These are phyloP conservation scores for Drosophila nr. medialis DNA, from an alignment of 2,888 invertebrate species.

Conservation along the genomic window DNA sequence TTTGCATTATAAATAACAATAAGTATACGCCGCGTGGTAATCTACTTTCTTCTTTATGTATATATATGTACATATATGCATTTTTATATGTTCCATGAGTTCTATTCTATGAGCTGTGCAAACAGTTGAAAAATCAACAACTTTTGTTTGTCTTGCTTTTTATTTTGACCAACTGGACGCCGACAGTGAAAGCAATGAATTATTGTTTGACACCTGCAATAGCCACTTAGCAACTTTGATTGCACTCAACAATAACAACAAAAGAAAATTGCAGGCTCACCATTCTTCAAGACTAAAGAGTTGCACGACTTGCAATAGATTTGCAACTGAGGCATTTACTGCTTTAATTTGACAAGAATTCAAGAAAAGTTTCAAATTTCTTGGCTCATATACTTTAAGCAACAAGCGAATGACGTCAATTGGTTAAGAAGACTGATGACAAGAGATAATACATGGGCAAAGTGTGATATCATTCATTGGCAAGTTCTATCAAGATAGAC, in stretches of 20 bases:
- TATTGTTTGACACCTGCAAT: conserved; percentile 31
- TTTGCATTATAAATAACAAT: conserved; percentile 51
- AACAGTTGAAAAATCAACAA: not conserved
- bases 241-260: not conserved
- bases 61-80: not conserved
- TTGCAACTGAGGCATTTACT: not conserved
- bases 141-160: conserved; percentile 10
- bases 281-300: not conserved
- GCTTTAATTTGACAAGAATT: not conserved
- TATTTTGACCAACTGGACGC: conserved; percentile 25
- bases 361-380: not conserved
- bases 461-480: conserved; percentile 31
- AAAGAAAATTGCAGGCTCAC: not conserved
- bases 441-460: not conserved
- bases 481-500: not conserved
- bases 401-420: conserved; percentile 21
- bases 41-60: not conserved
- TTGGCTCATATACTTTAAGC: not conserved
- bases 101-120: not conserved
- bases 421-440: not conserved
- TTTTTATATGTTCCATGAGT: not conserved
- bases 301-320: not conserved
- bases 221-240: conserved; percentile 2
- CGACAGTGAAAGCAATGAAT: conserved; percentile 41
- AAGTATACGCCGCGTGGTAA: conserved; percentile 58